phyloP scores from a whole-genome alignment of 2,113 vertebrate species.

The Coryphaenoides rupestris region DNA sequence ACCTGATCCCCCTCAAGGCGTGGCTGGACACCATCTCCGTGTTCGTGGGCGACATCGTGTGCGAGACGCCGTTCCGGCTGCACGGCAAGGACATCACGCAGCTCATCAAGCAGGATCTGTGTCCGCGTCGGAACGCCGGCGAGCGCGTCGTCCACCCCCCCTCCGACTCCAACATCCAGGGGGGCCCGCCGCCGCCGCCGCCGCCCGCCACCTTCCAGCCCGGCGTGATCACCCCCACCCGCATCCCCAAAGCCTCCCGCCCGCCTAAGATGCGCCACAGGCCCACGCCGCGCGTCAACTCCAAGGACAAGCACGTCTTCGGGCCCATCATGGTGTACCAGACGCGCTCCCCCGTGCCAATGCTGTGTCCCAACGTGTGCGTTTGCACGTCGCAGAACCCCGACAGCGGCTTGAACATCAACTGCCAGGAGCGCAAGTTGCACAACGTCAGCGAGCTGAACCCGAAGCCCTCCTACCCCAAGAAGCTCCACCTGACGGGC shows the following conservation, averaged over 20 bases:
- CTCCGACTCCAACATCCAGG: constrained; percentile 80
- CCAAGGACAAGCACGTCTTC: constrained; percentile 92
- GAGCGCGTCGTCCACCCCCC: constrained; percentile 78
- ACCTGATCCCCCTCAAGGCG: constrained; percentile 90
- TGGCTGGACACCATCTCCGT: constrained; percentile 96
- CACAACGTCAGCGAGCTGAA: constrained; percentile 90
- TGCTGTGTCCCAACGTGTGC: constrained; percentile 87
- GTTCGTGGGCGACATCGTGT: constrained; percentile 96
- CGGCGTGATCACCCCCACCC: constrained; percentile 78
- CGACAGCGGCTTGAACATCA: constrained; percentile 92
- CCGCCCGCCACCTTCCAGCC: constrained; percentile 80
- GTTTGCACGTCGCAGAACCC: constrained; percentile 92
- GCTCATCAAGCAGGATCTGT: constrained; percentile 94
- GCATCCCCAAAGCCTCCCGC: constrained; percentile 86
- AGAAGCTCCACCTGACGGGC: constrained; percentile 96
- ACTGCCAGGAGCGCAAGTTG: constrained; percentile 94
- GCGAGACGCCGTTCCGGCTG: constrained; percentile 92
- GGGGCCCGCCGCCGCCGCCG: constrained; percentile 70
- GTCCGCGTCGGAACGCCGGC: constrained; percentile 82
- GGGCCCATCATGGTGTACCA: constrained; percentile 99
- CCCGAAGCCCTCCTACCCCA: constrained; percentile 91
- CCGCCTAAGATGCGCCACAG: constrained; percentile 90
- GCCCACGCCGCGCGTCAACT: constrained; percentile 87
- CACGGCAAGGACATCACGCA: constrained; percentile 96
- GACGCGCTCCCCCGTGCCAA: constrained; percentile 90